Conservation (phyloP, 1,140 invertebrate species). For the Drosophila repleta region DNA sequence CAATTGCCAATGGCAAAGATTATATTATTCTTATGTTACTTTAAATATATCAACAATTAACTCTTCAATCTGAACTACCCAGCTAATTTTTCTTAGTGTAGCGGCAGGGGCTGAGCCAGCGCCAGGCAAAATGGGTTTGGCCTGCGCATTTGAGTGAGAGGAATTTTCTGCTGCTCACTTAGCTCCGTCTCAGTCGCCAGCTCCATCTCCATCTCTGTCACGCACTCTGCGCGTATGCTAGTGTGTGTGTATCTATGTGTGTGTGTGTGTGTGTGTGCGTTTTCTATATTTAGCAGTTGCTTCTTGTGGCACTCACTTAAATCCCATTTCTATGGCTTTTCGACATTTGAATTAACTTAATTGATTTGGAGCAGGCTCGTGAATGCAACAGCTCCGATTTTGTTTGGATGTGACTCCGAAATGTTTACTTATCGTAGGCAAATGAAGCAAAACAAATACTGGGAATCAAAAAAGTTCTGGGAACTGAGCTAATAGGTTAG, state of each 20-base stretch:
- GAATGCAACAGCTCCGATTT: conserved; percentile 11
- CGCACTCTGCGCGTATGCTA: not conserved
- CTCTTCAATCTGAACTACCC: not conserved
- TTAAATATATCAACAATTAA: not conserved
- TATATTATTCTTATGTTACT: not conserved
- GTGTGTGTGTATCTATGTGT: conserved; percentile 1
- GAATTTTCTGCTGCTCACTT: conserved; percentile 47
- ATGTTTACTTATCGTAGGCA: not conserved
- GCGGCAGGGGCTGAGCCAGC: conserved; percentile 31
- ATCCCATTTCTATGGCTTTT: conserved; percentile 27
- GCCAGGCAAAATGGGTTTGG: conserved; percentile 69
- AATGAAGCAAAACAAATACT: not conserved
- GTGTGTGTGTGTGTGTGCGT: conserved; percentile 1
- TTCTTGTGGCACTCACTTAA: conserved; percentile 40
- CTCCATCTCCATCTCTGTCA: conserved; percentile 8
- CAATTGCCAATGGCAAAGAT: not conserved
- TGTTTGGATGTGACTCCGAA: not conserved
- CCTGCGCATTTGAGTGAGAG: conserved; percentile 62
- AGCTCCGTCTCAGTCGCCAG: conserved; percentile 25
- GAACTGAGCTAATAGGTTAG: not conserved
- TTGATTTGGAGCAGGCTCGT: conserved; percentile 34
- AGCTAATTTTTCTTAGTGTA: conserved; percentile 21
- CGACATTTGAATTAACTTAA: conserved; percentile 47
- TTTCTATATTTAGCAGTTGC: conserved; percentile 44
- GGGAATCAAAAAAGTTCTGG: not conserved